These are phyloP conservation scores for Apolygus lucorum DNA, from an alignment of 1,140 invertebrate species.

Conservation along the genomic window DNA sequence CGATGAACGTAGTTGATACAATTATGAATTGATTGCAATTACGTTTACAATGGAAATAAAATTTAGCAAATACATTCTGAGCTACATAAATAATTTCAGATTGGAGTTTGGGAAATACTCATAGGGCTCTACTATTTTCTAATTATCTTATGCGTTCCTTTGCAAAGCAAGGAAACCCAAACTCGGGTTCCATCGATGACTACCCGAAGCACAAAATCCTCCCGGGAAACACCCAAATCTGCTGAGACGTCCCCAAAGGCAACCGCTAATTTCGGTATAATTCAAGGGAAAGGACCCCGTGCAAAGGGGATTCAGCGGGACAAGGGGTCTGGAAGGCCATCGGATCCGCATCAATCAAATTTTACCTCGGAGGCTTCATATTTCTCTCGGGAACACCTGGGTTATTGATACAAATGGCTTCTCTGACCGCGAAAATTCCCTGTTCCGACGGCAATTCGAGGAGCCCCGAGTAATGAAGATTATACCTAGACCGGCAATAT, in stretches of 20 bases:
- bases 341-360: not conserved
- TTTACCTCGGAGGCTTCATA: not conserved
- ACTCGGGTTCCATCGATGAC: not conserved
- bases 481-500: not conserved
- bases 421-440: not conserved
- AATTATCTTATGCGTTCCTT: no score
- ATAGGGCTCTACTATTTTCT: no score
- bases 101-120: no score
- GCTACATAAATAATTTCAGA: not conserved
- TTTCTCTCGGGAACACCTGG: not conserved
- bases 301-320: not conserved
- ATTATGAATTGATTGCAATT: not conserved
- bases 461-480: not conserved
- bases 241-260: not conserved
- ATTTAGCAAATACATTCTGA: not conserved
- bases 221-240: not conserved
- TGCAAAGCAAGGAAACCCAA: not conserved
- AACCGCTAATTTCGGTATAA: not conserved
- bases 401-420: not conserved
- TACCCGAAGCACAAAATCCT: not conserved
- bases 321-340: not conserved
- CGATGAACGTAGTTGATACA: not conserved
- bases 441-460: not conserved
- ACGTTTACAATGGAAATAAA: not conserved
- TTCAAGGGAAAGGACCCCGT: not conserved